Evolutionary conservation across 1,140 invertebrate species (phyloP), one percentile per base, ranked within the genome.

Genomic region (Achatina immaculata): DNA sequence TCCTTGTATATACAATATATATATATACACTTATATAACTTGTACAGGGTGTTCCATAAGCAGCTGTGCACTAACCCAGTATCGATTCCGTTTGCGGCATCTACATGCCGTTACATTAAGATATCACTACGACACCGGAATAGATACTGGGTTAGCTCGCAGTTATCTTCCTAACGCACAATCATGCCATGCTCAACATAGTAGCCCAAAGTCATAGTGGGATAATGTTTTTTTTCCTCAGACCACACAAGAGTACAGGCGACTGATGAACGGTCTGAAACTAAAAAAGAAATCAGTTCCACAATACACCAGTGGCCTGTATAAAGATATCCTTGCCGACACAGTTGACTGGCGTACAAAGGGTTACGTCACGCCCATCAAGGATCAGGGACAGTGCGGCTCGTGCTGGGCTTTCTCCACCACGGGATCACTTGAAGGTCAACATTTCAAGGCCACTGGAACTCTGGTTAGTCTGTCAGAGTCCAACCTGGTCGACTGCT

Each of bases 401-500:
- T 62, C 58, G 31, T 62, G 58, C 16, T 62, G 58, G 58, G 58
- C 58, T 19, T 62, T 62, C 58, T 62, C 58, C 16, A 62, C 58
- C 7, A 62, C 58, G 1, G 58, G 58, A 62, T 62, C 58, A 31
- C n/a, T 62, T 9, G 58, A 62, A 62, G 58, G 58, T 62, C 58
- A 62, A 62, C 58, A 62, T 76, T 87, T 88, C 91, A 94, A 96
- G 82, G 94, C 95, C 90, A 94, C 93, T 45, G 95, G 95, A 55
- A 93, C 94, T 82, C 92, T 99, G 31, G 94, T 98, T 2, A 97
- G 96, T 1, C 93, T 99, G 0, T 98, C 96, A 84, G 98, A 99
- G 92, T 98, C 99, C 92, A 99, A 99, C 91, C 92, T 99, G 66
- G 93, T 99, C 36, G 98, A 99, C 92, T 99, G 98, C 88, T 98